Base-by-base conservation (phyloP, 2,888 invertebrate species). In the Morpho helenor region DNA sequence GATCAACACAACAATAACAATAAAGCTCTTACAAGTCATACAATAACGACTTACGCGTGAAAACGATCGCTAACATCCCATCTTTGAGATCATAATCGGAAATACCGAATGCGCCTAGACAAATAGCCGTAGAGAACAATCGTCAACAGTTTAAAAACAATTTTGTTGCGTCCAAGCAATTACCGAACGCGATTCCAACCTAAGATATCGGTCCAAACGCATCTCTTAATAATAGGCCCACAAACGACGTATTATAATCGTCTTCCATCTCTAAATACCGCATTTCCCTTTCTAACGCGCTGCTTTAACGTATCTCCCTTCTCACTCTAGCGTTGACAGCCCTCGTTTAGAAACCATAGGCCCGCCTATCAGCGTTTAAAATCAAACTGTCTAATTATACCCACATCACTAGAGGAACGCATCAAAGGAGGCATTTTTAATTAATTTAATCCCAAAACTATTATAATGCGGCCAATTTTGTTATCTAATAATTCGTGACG, bases 371-470 rank as follows among this genome's bases (percentile, higher is more conserved):
- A 78, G 76, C 76, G 71, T 81, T 82, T 75, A 74, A 79, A 82
- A 90, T 89, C 89, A 84, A 82, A 80, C 82, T 80, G 82, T 80
- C 85, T 90, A 89, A 89, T 89, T 89, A 88, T 87, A 89, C 89
- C 89, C 88, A 87, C 87, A 90, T 90, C 89, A 87, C 78, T 80
- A 73, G 45, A 45, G 77, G 77, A 78, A 80, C 84, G 82, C 80
- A 79, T 83, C 81, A 82, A 82, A 84, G 80, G 79, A 80, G 80
- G 80, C 78, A 81, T 82, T 87, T 86, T 84, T 89, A 89, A 89
- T 89, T 90, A 88, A 90, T 89, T 90, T 87, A 86, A 77, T 75
- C 80, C 84, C 78, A 81, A 86, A 87, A 86, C 85, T 87, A 87
- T 87, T 86, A 87, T 86, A 87, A 87, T 88, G 79, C 77, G 79